phyloP scores from a whole-genome alignment of 2,113 vertebrate species.

The Leptobrachium ailaonicum region DNA sequence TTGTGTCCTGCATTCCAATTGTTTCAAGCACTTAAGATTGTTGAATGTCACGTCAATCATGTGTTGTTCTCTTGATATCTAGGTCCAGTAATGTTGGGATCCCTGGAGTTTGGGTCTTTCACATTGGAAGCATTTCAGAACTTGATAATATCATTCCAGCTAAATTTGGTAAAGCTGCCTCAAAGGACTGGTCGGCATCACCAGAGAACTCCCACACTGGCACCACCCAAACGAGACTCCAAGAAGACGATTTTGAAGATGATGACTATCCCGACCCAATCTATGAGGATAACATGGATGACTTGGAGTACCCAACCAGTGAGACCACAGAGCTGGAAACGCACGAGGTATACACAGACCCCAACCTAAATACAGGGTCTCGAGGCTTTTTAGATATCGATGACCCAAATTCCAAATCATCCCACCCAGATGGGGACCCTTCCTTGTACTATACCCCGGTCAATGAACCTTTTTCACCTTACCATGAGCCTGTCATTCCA shows the following conservation, averaged over 20 bases:
- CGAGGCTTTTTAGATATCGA: background rate
- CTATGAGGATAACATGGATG: slow-evolving; percentile 61
- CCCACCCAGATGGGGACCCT: slow-evolving; percentile 41
- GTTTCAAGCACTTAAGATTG: background rate
- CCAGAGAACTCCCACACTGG: slow-evolving; percentile 48
- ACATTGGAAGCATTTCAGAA: slow-evolving; percentile 71
- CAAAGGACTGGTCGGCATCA: slow-evolving; percentile 17
- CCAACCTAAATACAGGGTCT: slow-evolving; percentile 7
- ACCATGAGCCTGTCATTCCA: background rate
- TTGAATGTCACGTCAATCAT: too few relatives aligned
- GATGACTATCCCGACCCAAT: slow-evolving; percentile 46
- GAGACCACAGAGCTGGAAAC: slow-evolving; percentile 29
- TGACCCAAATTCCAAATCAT: background rate
- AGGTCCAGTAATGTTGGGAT: slow-evolving; percentile 83
- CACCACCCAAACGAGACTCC: slow-evolving; percentile 40
- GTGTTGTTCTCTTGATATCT: slow-evolving; percentile 16
- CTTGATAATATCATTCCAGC: slow-evolving; percentile 78
- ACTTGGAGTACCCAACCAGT: slow-evolving; percentile 58
- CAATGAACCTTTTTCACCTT: background rate
- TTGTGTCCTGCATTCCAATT: too few relatives aligned
- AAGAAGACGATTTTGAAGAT: slow-evolving; percentile 55
- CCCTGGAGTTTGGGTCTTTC: slow-evolving; percentile 91
- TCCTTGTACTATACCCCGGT: slow-evolving; percentile 17
- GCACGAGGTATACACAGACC: background rate
- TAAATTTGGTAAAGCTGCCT: slow-evolving; percentile 15